phyloP scores from a whole-genome alignment of 2,888 invertebrate species.

The Tinea trinotella region DNA sequence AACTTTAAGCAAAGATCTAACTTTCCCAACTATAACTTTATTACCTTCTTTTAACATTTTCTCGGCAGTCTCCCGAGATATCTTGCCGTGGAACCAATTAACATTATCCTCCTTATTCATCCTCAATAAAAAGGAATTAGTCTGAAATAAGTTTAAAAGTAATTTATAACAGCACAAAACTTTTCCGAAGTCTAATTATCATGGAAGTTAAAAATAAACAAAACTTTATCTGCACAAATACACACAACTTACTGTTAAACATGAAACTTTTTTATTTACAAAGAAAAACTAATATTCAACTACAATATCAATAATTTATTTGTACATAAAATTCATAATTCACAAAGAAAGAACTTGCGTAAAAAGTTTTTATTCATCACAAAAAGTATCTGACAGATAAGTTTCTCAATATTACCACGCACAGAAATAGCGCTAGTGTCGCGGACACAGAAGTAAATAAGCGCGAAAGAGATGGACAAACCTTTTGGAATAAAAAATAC shows the following conservation, averaged over 20 bases:
- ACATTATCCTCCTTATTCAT: conserved; percentile 83
- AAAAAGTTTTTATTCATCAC: conserved; percentile 8
- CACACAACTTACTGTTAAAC: not conserved
- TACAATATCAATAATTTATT: not conserved
- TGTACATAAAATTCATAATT: not conserved
- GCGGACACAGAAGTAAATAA: not conserved
- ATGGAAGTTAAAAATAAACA: not conserved
- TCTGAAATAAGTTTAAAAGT: conserved; percentile 52
- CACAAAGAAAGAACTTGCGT: conserved; percentile 8
- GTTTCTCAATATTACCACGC: not conserved
- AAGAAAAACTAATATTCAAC: not conserved
- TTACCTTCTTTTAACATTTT: conserved; percentile 78
- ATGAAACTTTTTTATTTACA: not conserved
- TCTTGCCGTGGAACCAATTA: conserved; percentile 88
- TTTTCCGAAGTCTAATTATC: not conserved
- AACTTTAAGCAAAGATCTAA: not conserved
- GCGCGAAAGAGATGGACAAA: not conserved
- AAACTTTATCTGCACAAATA: not conserved
- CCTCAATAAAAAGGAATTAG: conserved; percentile 72
- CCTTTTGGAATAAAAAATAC: not conserved
- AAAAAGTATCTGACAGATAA: not conserved
- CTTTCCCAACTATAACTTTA: not conserved
- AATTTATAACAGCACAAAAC: conserved; percentile 27
- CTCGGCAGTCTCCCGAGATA: conserved; percentile 82
- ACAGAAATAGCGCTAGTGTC: not conserved